Evolutionary conservation across 2,113 vertebrate species (phyloP), one percentile per base, ranked within the genome.

Genomic region (Numenius arquata): DNA sequence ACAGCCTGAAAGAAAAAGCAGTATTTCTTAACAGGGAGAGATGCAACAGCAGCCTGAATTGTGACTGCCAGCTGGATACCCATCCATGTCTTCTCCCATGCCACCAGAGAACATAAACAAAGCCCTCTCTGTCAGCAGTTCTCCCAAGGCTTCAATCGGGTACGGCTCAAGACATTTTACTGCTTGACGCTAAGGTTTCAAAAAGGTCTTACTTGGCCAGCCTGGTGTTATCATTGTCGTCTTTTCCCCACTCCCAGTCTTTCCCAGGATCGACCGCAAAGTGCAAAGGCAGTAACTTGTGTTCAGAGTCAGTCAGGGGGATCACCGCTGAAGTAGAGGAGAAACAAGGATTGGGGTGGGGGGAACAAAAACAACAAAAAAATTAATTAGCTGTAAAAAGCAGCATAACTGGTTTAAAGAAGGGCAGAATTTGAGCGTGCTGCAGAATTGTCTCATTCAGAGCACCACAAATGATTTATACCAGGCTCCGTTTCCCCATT

Each of bases 241-340:
- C 99, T 95, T 99, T 99, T 61, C 99, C 99, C 99, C 99, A 99
- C 65, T 99, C 99, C 99, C 99, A 99, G 98, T 99, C 99, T 91
- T 99, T 99, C 89, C 99, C 99, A 26, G 99, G 99, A 97, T 99
- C 99, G 88, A 99, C 99, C 0, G 99, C 99, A 90, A 99, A 99
- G 98, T 99, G 99, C 97, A 99, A 98, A 59, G 99, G 98, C 97
- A 99, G 98, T 97, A 99, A 98, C 98, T 99, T 99, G 99, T 99
- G 99, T 98, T 99, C 99, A 3, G 99, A 99, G 96, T 99, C 99
- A 1, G 99, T 99, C 97, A 99, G 98, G 48, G 99, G 99, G 97
- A 99, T 99, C 96, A 99, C 99, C 70, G 99, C 99, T 99, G 97
- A 95, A 98, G 96, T 43, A 98, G 94, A 97, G 92, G 91, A 94